These are phyloP conservation scores for Thaleichthys pacificus DNA, from an alignment of 2,797 vertebrate species.

Conservation along the genomic window DNA sequence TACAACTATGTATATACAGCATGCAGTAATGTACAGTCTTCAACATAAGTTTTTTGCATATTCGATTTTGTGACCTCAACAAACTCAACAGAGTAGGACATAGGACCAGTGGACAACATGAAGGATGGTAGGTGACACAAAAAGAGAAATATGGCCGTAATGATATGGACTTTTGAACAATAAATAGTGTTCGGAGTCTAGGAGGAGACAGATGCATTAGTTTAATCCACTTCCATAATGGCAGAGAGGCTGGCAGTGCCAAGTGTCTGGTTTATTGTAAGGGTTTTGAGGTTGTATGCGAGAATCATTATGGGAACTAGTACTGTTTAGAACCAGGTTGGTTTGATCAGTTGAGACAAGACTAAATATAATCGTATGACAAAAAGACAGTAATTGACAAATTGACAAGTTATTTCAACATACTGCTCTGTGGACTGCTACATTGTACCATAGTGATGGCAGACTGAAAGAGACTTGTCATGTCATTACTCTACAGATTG, in stretches of 20 bases:
- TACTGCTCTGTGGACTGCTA: background rate
- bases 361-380: background rate
- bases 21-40: background rate
- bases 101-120: constrained; percentile 35
- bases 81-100: too few relatives aligned
- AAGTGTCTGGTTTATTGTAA: constrained; percentile 35
- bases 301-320: background rate
- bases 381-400: background rate
- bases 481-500: constrained; percentile 23
- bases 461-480: constrained; percentile 1
- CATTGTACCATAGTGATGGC: background rate
- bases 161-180: constrained; percentile 51
- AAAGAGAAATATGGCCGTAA: constrained; percentile 50
- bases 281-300: too few relatives aligned
- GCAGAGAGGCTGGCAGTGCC: constrained; percentile 49
- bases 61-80: constrained; percentile 1
- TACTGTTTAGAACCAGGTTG: background rate
- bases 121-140: constrained; percentile 58
- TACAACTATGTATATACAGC: too few relatives aligned
- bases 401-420: background rate
- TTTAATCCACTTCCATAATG: constrained; percentile 71
- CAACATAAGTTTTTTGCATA: background rate
- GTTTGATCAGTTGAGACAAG: background rate
- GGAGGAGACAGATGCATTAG: constrained; percentile 67
- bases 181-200: constrained; percentile 65